Base-by-base conservation (phyloP, 2,797 vertebrate genomes). In the Anableps anableps region DNA sequence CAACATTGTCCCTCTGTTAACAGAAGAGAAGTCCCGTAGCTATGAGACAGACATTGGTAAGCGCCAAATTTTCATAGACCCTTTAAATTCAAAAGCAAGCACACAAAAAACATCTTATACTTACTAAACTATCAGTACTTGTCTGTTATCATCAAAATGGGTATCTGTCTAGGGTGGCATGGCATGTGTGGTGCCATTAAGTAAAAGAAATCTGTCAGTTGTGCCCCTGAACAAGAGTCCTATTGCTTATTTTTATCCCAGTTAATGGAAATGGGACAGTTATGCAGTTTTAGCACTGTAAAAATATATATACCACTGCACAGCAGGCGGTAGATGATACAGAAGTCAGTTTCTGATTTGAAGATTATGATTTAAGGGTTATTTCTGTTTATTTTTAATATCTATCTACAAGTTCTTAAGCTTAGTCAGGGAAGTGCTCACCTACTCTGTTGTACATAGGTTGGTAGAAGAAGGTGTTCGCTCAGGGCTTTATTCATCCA, bases 1-100 rank as follows among this genome's bases (percentile, higher is more conserved):
- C 91, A 91, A 91, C 95, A 96, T 96, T 81, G 86, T 95, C 86
- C 89, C 89, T 93, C 89, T 89, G 88, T 90, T 91, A 86, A 93
- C 88, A 91, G 86, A 88, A 83, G 74, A 87, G 84, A 88, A 83
- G 86, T 93, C 89, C 88, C 81, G 87, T 84, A 89, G 87, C 93
- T 94, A 82, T 86, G 75, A 86, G 87, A 92, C 86, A 92, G 66
- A 93, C n/a, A 86, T 45, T 72, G 66, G 86, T 17, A 73, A 88
- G 47, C 21, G 5, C 91, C 76, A 88, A 80, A 81, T 78, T 83
- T 76, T 72, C 43, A 79, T 64, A 34, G 17, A 51, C 19, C 29
- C 80, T 83, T 58, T 43, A 21, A 45, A 60, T 58, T 74, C 41
- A 80, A 41, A 71, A 80, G 9, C 31, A 77, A 60, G 4, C 21